Percentiles rank a stretch among this genome's conserved stretches.
These are phyloP conservation scores for Apocrypta bakeri DNA, from an alignment of 1,140 invertebrate species.

Conservation along the genomic window DNA sequence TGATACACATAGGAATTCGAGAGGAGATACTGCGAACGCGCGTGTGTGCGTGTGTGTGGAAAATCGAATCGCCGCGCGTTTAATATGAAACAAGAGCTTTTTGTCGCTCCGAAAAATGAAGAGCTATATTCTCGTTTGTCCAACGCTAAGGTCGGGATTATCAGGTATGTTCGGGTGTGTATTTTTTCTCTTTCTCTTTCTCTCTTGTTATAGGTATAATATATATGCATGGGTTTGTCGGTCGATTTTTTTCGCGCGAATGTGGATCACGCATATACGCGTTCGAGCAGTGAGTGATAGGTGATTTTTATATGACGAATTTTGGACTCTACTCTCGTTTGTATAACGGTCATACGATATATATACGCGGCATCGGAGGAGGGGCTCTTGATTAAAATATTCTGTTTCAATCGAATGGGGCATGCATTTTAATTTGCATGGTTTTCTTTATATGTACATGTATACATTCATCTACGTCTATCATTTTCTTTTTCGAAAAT, in stretches of 20 bases:
- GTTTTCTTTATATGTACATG: neutral
- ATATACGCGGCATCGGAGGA: neutral
- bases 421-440: neutral
- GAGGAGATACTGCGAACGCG: neutral
- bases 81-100: neutral
- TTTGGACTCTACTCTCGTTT: neutral
- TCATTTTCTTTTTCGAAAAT: neutral
- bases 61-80: too few species aligned
- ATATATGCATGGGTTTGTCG: neutral
- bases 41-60: too few species aligned
- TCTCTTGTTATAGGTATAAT: too few species aligned
- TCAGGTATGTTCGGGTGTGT: too few species aligned
- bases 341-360: neutral
- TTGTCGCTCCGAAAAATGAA: neutral
- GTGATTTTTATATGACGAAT: constrained; percentile 2
- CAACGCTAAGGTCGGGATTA: too few species aligned
- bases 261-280: neutral
- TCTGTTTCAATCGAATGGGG: neutral
- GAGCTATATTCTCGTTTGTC: too few species aligned
- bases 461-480: neutral
- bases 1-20: constrained; percentile 4
- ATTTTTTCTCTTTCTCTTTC: neutral
- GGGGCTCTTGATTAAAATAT: neutral
- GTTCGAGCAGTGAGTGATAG: neutral
- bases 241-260: neutral